Evolutionary conservation across 2,888 invertebrate genomes (phyloP), one percentile per base, ranked within the genome.

Genomic region (Eupelmus urozonus): DNA sequence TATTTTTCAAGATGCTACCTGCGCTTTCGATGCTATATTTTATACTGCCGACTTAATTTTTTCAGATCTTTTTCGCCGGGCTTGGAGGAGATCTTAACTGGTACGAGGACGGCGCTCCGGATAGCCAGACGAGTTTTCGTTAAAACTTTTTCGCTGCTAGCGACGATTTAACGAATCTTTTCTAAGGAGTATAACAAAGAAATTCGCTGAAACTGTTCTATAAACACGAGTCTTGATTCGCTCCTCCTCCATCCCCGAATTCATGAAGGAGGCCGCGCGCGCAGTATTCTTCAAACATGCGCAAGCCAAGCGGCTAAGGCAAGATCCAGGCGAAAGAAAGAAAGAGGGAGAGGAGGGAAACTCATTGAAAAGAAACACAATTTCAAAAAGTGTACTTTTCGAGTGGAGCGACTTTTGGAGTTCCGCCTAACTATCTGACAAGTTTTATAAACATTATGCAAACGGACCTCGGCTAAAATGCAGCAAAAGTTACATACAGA

Each of bases 341-440:
- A 34, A 34, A 34, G 34, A 34, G 34, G 5, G 34, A 34, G 34
- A 9, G 7, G 9, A 18, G 18, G 5, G 45, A 71, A 76, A 76
- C 79, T 76, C 73, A 80, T 80, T 76, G 76, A 76, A 80, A 76
- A 80, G 76, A 76, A 80, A 76, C 76, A 80, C 76, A 76, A 80
- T 80, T 73, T 76, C 63, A 69, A 76, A 80, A 73, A 76, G 79
- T 60, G 66, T 76, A 80, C 76, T 73, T 75, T 73, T 76, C 70
- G 67, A 67, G 62, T 34, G 73, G 40, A 16, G 16, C 11, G 60
- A 77, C 71, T 67, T 77, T 67, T 62, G 25, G 51, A 78, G 67
- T 78, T 69, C 29, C 63, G 49, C 51, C 75, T 55, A 72, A 76
- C 76, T 76, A 76, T 76, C 79, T 42, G 76, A 73, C 80, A 60